phyloP scores from a whole-genome alignment of 2,797 vertebrate species.

The Hybognathus amarus region DNA sequence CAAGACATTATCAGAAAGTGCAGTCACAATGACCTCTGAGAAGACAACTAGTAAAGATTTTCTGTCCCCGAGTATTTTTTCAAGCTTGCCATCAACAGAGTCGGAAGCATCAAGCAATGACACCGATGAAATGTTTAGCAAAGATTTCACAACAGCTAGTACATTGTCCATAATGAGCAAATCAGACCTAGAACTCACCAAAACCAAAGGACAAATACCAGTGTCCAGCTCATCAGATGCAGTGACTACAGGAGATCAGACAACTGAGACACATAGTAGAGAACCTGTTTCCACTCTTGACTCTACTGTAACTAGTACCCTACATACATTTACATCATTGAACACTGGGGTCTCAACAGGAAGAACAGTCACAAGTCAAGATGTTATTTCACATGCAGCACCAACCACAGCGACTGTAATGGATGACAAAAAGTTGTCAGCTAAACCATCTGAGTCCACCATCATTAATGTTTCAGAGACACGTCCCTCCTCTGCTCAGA shows the following conservation, averaged over 20 bases:
- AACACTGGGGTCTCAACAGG: background rate
- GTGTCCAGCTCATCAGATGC: background rate
- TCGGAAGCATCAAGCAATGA: slow-evolving; percentile 33
- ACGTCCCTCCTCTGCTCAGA: background rate
- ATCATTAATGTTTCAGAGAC: slow-evolving; percentile 26
- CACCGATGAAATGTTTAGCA: background rate
- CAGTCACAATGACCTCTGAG: too few relatives aligned
- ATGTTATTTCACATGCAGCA: background rate
- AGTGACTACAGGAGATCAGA: background rate
- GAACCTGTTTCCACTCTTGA: background rate
- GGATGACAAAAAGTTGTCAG: background rate
- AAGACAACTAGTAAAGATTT: background rate
- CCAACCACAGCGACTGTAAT: background rate
- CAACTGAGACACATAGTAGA: background rate
- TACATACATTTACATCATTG: background rate
- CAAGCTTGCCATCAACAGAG: background rate
- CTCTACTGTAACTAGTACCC: background rate
- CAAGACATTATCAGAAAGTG: background rate
- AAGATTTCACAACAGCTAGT: too few relatives aligned
- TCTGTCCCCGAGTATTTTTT: too few relatives aligned
- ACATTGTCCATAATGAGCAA: too few relatives aligned
- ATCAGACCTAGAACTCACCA: background rate
- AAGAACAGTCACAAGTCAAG: background rate
- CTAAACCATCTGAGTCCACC: slow-evolving; percentile 19
- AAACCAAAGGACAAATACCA: background rate